Conservation (phyloP, 1,140 invertebrate species). For the Drusus annulatus region DNA sequence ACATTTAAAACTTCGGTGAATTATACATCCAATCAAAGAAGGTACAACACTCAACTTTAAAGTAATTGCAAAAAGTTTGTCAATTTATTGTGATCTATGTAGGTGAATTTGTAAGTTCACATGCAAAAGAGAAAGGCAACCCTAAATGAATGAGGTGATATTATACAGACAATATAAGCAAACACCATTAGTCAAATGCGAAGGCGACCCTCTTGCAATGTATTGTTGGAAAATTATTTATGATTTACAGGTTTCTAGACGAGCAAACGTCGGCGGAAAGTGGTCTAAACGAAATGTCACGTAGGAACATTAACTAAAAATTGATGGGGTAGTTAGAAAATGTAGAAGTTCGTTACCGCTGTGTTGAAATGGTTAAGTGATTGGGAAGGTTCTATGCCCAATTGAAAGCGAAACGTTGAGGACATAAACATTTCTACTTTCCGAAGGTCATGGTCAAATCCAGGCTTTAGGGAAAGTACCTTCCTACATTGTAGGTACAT, state of each 20-base stretch:
- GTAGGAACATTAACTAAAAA: slow-evolving; percentile 1
- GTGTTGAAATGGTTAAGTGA: slow-evolving; percentile 4
- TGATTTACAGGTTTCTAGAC: slow-evolving; percentile 6
- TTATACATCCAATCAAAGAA: too few species aligned
- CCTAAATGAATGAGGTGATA: background rate
- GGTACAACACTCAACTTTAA: too few species aligned
- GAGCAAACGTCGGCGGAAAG: background rate
- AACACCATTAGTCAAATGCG: slow-evolving; percentile 23
- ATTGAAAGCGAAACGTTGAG: too few species aligned
- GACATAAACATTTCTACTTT: too few species aligned
- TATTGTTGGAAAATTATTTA: slow-evolving; percentile 29
- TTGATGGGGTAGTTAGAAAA: background rate
- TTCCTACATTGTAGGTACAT: too few species aligned
- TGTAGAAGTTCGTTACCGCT: background rate
- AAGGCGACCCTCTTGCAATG: slow-evolving; percentile 5
- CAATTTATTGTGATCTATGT: too few species aligned
- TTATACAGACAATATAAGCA: slow-evolving; percentile 18
- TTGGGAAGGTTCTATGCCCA: background rate
- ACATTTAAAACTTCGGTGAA: too few species aligned
- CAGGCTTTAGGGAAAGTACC: too few species aligned
- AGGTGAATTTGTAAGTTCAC: too few species aligned
- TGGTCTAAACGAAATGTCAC: slow-evolving; percentile 2
- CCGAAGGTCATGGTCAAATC: too few species aligned
- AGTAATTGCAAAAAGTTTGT: too few species aligned
- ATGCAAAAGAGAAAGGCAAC: too few species aligned